Conservation (phyloP, 2,888 invertebrate species). For the Cartodere bifasciata region DNA sequence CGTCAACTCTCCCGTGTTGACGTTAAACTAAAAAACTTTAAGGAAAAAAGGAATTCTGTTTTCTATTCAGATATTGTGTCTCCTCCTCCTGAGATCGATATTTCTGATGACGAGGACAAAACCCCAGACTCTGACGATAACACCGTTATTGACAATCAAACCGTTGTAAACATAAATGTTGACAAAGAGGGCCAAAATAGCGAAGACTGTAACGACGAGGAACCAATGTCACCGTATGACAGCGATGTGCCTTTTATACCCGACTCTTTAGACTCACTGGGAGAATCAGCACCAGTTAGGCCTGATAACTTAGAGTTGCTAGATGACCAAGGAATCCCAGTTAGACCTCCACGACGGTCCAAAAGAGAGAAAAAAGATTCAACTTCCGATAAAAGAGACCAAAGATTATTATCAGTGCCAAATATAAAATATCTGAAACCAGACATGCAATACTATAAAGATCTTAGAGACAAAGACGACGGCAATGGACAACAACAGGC, state of each 20-base stretch:
- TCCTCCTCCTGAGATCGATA: conserved; percentile 18
- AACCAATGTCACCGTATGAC: conserved; percentile 26
- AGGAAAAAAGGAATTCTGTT: conserved; percentile 35
- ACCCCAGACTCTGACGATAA: conserved; percentile 31
- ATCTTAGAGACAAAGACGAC: conserved; percentile 43
- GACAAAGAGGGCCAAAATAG: conserved; percentile 16
- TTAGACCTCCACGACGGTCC: conserved; percentile 40
- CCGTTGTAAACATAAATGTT: conserved; percentile 13
- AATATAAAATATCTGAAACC: conserved; percentile 51
- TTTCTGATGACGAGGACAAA: conserved; percentile 25
- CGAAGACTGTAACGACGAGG: conserved; percentile 32
- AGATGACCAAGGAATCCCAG: conserved; percentile 40
- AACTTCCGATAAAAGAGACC: conserved; percentile 42
- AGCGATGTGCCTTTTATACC: conserved; percentile 21
- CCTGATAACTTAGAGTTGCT: conserved; percentile 53
- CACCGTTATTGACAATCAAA: conserved; percentile 26
- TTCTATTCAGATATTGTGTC: conserved; percentile 28
- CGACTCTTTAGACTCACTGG: conserved; percentile 25
- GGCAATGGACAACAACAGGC: conserved; percentile 30
- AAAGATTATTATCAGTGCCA: conserved; percentile 62
- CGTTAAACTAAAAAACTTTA: conserved; percentile 52
- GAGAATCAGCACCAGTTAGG: conserved; percentile 30
- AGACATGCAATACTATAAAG: conserved; percentile 39
- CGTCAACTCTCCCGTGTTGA: conserved; percentile 71
- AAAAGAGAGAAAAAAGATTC: conserved; percentile 37